Base-by-base conservation (phyloP, 2,797 vertebrate species). In the Coranthus polyacanthus region DNA sequence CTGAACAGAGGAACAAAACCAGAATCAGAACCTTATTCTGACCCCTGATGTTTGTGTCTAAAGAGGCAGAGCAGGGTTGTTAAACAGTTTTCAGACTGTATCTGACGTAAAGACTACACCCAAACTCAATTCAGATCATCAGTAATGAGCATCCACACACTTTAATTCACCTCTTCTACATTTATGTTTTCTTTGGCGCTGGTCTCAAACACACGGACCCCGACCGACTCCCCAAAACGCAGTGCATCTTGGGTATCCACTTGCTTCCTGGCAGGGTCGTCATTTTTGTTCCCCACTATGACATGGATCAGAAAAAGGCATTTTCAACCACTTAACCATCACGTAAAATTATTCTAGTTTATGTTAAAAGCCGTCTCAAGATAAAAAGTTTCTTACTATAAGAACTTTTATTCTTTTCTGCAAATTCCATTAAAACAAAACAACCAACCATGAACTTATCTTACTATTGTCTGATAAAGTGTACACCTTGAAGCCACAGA, bases 181-280 rank as follows among this genome's bases (percentile, higher is more conserved):
- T 96, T 96, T 6, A 94, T 81, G 78, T 96, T 96, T 47, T 96
- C 95, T 88, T 96, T 96, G 75, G 95, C 95, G 2, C 95, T 96
- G 9, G 95, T 96, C 86, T 96, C 95, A 6, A 94, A 96, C 16
- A 95, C 90, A 0, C 90, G 86, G 3, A 96, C 94, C 0, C 94
- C 94, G 57, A 95, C 92, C 0, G 95, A 92, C 22, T 95, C 92
- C 13, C 94, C 94, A 17, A 96, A 96, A 15, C 88, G 86, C 75
- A 85, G 1, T 0, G 95, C 95, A 24, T 96, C 95, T 20, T 92
- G 89, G 2, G 88, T 78, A 4, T 95, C 94, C 85, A 96, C 95
- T 52, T 89, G 90, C 44, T 87, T 95, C 82, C 88, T 89, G 29
- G 90, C 61, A 0, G 94, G 93, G 78, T 96, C 94, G 3, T 96